phyloP scores from a whole-genome alignment of 92 coral and sea anemone genomes.

The Blastomussa wellsi region DNA sequence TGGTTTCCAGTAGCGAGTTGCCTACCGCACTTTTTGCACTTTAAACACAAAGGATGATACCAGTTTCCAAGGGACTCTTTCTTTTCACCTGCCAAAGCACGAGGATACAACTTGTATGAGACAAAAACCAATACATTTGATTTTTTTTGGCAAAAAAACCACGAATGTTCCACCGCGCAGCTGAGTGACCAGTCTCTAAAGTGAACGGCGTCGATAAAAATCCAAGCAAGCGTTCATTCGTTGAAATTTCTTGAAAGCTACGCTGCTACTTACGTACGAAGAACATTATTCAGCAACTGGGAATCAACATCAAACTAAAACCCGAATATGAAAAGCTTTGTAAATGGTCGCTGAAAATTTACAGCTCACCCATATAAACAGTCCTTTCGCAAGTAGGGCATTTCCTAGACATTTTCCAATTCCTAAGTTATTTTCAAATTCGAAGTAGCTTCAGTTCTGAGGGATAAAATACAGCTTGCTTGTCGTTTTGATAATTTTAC shows the following conservation, averaged over 20 bases:
- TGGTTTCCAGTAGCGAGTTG: constrained; percentile 36
- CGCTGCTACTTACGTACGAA: not conserved
- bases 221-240: not conserved
- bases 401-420: constrained; percentile 18
- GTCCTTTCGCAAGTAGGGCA: constrained; percentile 44
- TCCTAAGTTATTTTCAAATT: not conserved
- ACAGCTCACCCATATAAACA: constrained; percentile 38
- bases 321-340: too few relatives aligned
- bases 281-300: not conserved
- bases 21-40: constrained; percentile 44
- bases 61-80: constrained; percentile 46
- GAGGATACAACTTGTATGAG: not conserved
- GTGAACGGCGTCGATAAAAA: not conserved
- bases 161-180: not conserved
- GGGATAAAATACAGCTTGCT: not conserved
- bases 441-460: not conserved
- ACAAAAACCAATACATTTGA: not conserved
- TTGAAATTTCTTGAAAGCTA: not conserved
- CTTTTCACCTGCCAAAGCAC: constrained; percentile 38
- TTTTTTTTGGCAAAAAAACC: not conserved
- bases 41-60: constrained; percentile 41
- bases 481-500: constrained; percentile 2
- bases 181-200: not conserved
- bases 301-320: not conserved
- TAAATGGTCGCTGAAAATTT: not conserved